A percentile compares a stretch with the other conserved stretches of the same genome.
These are phyloP conservation scores for Caenorhabditis wallacei DNA, from an alignment of 2,888 invertebrate species.

Conservation along the genomic window DNA sequence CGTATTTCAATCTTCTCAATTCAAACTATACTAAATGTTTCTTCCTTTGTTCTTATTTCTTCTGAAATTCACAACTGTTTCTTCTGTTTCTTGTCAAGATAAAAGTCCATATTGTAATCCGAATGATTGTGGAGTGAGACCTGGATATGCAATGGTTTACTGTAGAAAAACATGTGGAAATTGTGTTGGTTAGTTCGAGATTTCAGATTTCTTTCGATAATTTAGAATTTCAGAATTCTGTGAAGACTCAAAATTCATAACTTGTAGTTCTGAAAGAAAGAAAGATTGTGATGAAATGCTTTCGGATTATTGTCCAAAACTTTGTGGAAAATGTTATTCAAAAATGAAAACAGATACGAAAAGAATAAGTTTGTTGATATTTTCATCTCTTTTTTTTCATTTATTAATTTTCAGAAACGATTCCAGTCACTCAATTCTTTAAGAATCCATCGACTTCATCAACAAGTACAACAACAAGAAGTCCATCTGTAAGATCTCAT, in stretches of 20 bases:
- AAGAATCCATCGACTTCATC: conserved; percentile 15
- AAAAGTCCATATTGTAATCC: conserved; percentile 75
- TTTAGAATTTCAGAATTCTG: conserved; percentile 64
- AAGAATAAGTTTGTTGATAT: conserved; percentile 34
- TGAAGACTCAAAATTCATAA: conserved; percentile 68
- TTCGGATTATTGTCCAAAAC: conserved; percentile 69
- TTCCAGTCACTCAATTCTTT: conserved; percentile 45
- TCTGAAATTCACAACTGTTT: not conserved
- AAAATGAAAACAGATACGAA: conserved; percentile 39
- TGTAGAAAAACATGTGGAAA: conserved; percentile 75
- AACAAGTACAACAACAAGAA: conserved; percentile 30
- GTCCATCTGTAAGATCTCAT: conserved; percentile 18
- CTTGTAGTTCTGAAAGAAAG: conserved; percentile 67
- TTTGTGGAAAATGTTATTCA: conserved; percentile 67
- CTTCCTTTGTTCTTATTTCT: not conserved
- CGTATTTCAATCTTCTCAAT: not conserved
- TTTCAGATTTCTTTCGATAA: not conserved
- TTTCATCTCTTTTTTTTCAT: not conserved
- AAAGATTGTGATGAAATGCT: conserved; percentile 75
- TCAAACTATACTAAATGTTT: conserved; percentile 30
- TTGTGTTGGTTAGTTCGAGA: conserved; percentile 65
- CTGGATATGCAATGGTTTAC: conserved; percentile 74
- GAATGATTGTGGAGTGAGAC: conserved; percentile 74
- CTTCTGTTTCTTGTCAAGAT: conserved; percentile 64
- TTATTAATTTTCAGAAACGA: conserved; percentile 42